Evolutionary conservation across 2,888 invertebrate species (phyloP), one percentile per base, ranked within the genome.

Genomic region (Philaethria dido): DNA sequence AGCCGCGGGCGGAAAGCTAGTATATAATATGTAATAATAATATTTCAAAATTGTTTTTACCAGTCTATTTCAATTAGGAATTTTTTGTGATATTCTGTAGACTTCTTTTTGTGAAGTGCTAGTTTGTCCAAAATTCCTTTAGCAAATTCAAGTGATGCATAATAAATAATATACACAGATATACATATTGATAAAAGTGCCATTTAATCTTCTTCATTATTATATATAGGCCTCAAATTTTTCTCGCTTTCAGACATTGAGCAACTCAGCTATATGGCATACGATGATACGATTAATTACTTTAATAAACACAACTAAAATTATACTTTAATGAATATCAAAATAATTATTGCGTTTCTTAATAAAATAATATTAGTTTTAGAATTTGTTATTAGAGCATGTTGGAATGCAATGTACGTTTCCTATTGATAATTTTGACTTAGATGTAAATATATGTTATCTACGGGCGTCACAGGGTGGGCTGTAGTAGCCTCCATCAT

Each of bases 381-480:
- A n/a, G n/a, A n/a, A n/a, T n/a, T 14, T 5, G 42, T 16, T 20
- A 44, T 66, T 29, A 29, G 39, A 6, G 13, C 13, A n/a, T n/a
- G 68, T 72, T 63, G 60, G 71, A 74, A 74, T 75, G 75, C 36
- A 74, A 78, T 74, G 75, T 75, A 75, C 75, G 45, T 29, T 52
- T 33, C 47, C 33, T 74, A 78, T 78, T 77, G 76, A 77, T 73
- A 77, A 82, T 77, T 70, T 76, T 66, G 76, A 77, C 77, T 79
- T 79, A 77, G 77, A 83, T 79, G 75, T 77, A 76, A 77, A 79
- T 79, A 73, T 73, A 73, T 74, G 75, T 73, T 75, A 72, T 77
- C 77, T 72, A 74, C 74, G 70, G 66, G 76, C 75, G 75, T 73
- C 73, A 72, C 73, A 64, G 67, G 69, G 72, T 73, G 72, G 72